phyloP scores from a whole-genome alignment of 2,888 invertebrate genomes.

The Acronicta aceris region DNA sequence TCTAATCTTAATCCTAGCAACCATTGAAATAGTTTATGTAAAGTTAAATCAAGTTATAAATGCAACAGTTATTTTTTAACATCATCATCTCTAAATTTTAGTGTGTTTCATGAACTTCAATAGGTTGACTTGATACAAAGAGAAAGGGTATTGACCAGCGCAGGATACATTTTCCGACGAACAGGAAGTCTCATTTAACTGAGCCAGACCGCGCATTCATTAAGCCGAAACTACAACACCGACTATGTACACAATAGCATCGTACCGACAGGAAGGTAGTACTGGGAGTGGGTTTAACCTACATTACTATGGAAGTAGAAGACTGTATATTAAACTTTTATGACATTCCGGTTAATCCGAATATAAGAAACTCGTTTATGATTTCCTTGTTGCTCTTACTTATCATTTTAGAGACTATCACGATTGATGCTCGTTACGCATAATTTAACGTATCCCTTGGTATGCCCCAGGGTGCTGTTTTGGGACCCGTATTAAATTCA shows the following conservation, averaged over 20 bases:
- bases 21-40: no score
- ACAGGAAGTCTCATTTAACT: constrained; percentile 39
- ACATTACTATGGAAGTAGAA: constrained; percentile 27
- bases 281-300: constrained; percentile 37
- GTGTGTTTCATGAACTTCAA: constrained; percentile 2
- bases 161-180: constrained; percentile 30
- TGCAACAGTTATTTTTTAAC: no score
- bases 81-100: no score
- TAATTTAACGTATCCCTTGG: not conserved
- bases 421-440: not conserved
- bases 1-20: no score
- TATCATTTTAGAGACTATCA: not conserved
- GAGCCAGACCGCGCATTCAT: constrained; percentile 40
- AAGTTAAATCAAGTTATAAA: no score
- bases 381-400: no score
- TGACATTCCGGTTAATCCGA: no score
- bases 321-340: constrained; percentile 12
- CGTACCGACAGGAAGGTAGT: constrained; percentile 22
- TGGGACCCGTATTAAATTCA: constrained; percentile 1
- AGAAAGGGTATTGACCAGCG: constrained; percentile 24
- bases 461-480: constrained; percentile 9
- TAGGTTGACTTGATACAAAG: constrained; percentile 14
- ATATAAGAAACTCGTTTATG: no score
- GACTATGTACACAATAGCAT: constrained; percentile 39
- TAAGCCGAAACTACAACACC: constrained; percentile 32